A percentile compares a stretch with the other conserved stretches of the same genome.
phyloP scores from a whole-genome alignment of 1,140 invertebrate genomes.

The Lucilia cuprina region DNA sequence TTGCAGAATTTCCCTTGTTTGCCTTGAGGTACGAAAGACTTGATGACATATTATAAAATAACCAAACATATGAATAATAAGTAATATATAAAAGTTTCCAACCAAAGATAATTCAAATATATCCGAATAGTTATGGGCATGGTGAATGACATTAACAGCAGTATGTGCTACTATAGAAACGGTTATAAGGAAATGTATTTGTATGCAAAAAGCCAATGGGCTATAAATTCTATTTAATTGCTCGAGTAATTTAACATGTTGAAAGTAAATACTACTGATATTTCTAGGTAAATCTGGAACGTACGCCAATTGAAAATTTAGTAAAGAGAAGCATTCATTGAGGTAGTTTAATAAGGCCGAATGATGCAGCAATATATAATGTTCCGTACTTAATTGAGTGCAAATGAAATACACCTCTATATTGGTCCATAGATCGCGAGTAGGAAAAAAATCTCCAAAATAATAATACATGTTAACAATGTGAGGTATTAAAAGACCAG shows the following conservation, averaged over 20 bases:
- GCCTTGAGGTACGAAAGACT: neutral
- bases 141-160: neutral
- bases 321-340: neutral
- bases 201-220: neutral
- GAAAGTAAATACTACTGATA: neutral
- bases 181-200: neutral
- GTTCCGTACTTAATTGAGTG: neutral
- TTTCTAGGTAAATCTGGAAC: neutral
- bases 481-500: neutral
- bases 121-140: neutral
- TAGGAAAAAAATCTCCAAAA: neutral
- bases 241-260: neutral
- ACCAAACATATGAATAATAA: neutral
- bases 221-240: neutral
- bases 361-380: neutral
- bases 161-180: neutral
- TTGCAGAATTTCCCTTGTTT: neutral
- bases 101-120: too few species aligned
- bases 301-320: neutral
- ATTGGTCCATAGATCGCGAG: neutral
- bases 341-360: neutral
- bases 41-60: neutral
- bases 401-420: neutral
- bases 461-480: neutral
- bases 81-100: neutral